phyloP scores from a whole-genome alignment of 2,797 vertebrate genomes.

The Podarcis siculus region DNA sequence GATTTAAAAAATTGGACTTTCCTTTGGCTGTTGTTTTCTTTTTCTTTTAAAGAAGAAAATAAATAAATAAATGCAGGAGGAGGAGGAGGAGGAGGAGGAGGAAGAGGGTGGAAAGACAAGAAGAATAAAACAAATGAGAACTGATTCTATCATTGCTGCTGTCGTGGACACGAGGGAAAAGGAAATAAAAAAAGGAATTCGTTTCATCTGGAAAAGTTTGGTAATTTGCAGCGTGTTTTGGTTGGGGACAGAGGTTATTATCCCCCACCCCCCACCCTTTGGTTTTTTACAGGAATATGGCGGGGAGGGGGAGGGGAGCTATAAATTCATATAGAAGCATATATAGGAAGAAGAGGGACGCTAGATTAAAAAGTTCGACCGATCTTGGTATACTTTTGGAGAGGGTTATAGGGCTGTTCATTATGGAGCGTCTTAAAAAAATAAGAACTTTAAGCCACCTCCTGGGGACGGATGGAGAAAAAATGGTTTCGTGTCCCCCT shows the following conservation, averaged over 20 bases:
- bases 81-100: neutral
- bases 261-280: neutral
- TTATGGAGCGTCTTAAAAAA: neutral
- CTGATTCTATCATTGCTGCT: neutral
- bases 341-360: neutral
- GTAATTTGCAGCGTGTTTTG: constrained; percentile 45
- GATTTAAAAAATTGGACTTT: constrained; percentile 23
- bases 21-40: neutral
- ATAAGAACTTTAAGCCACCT: neutral
- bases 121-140: neutral
- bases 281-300: neutral
- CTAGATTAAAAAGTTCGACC: neutral
- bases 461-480: neutral
- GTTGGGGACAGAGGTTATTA: neutral
- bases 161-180: neutral
- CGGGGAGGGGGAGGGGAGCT: neutral
- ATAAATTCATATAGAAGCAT: no score
- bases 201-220: constrained; percentile 70
- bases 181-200: constrained; percentile 50
- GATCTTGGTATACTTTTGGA: neutral
- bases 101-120: neutral
- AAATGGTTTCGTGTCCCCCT: neutral
- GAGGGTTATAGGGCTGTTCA: no score
- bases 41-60: constrained; percentile 30
- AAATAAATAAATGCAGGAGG: constrained; percentile 41